Evolutionary conservation across 2,888 invertebrate genomes (phyloP).

Genomic region (Megastigmus dorsalis): DNA sequence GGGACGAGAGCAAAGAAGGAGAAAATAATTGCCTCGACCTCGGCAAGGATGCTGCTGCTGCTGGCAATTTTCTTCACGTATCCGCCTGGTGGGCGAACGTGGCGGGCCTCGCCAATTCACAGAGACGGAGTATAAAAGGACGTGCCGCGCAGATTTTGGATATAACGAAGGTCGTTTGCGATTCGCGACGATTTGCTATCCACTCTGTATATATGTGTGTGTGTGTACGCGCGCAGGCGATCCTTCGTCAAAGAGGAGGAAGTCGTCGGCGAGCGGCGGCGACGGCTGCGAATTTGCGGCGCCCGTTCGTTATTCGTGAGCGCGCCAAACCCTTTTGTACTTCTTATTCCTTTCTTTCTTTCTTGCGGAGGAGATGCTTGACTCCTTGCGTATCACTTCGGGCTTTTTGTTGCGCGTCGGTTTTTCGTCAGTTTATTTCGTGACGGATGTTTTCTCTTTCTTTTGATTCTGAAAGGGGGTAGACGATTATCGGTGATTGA

Average conservation of each 20-base stretch:
- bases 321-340: background rate
- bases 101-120: background rate
- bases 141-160: slow-evolving; percentile 54
- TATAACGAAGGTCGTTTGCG: slow-evolving; percentile 49
- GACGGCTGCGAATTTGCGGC: background rate
- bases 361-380: background rate
- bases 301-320: slow-evolving; percentile 22
- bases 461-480: background rate
- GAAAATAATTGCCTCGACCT: background rate
- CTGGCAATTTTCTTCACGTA: background rate
- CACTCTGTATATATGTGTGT: too few relatives aligned
- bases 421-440: slow-evolving; percentile 7
- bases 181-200: slow-evolving; percentile 52
- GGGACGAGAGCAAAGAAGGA: background rate
- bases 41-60: slow-evolving; percentile 19
- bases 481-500: slow-evolving; percentile 1
- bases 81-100: background rate
- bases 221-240: slow-evolving; percentile 58
- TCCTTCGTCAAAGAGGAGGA: slow-evolving; percentile 61
- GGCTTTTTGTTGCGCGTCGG: background rate
- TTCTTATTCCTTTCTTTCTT: slow-evolving; percentile 2
- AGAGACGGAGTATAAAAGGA: background rate
- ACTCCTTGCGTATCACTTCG: background rate
- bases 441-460: slow-evolving; percentile 1
- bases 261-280: background rate